Evolutionary conservation across 1,140 invertebrate genomes (phyloP), one percentile per base, ranked within the genome.

Genomic region (Thaumatotibia leucotreta): DNA sequence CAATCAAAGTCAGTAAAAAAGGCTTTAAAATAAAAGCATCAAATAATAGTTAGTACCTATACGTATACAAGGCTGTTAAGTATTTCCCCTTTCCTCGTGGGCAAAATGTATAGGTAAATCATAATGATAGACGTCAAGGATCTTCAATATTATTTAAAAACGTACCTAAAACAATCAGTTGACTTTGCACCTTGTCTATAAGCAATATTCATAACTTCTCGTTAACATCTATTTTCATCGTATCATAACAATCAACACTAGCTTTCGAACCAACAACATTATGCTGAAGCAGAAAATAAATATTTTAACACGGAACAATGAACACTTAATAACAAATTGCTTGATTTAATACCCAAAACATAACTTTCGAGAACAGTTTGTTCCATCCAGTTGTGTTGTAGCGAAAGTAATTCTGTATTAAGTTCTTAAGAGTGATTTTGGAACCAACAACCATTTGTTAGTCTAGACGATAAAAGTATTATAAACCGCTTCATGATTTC

Each of bases 301-400:
- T 17, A 31, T 31, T 29, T 58, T 58, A 58, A 58, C 52, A 58
- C 52, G 23, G 24, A 58, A 58, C 52, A 58, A 45, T 45, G 39
- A 45, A 45, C 52, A 14, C 23, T 58, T 14, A 9, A 27, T 24
- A 58, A 58, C 29, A 58, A 58, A 58, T 58, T 58, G 11, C 14
- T 31, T 58, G 1, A 27, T 58, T 58, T 20, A 45, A 20, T 20
- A n/a, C 39, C 39, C 14, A 45, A 45, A 6, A 20, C 39, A 20
- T 45, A 20, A 45, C 5, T 45, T 45, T 45, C 14, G 17, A 8
- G 17, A 20, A 45, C 1, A 45, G 5, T 45, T n/a, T 45, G 17
- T 3, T 45, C 20, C 17, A 45, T 4, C 17, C 17, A 20, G 17
- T 45, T 9, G 9, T 45, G 14, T 6, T 45, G 39, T 45, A 20